A percentile compares a stretch with the other conserved stretches of the same genome.
phyloP scores from a whole-genome alignment of 2,797 vertebrate species.

The Thamnophis elegans region DNA sequence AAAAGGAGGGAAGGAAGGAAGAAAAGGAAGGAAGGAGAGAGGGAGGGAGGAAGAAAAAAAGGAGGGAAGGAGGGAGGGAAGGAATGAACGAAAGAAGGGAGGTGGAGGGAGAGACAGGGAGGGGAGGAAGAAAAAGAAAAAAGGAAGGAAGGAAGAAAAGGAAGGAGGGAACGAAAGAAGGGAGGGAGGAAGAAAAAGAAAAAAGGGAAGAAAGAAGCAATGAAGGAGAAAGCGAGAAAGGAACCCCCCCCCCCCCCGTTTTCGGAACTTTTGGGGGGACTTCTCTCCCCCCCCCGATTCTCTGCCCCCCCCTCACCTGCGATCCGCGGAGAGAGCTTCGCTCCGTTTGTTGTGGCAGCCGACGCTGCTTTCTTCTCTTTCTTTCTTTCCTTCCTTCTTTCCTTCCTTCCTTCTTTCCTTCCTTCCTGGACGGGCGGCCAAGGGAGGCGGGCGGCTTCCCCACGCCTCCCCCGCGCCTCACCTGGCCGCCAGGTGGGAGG shows the following conservation, averaged over 20 bases:
- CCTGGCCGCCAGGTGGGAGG: conserved; percentile 31
- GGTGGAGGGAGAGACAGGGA: accelerated
- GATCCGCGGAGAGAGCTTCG: not conserved
- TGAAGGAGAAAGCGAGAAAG: not conserved
- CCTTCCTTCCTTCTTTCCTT: not conserved
- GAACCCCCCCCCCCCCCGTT: no score
- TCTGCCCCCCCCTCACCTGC: not conserved
- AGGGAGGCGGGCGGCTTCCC: not conserved
- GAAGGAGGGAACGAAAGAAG: no score
- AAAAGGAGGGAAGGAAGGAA: no score
- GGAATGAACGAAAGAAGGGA: not conserved
- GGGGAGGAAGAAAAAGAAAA: accelerated
- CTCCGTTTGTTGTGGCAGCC: no score
- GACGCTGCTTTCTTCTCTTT: not conserved
- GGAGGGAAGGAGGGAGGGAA: not conserved
- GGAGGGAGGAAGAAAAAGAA: no score
- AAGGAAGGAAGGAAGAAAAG: no score
- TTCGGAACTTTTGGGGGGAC: not conserved
- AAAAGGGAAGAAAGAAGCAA: no score
- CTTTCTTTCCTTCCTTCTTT: no score
- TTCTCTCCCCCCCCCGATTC: not conserved
- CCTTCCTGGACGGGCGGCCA: not conserved
- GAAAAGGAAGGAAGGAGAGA: not conserved
- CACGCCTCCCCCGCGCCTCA: not conserved
- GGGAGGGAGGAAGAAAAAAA: not conserved